Base-by-base conservation (phyloP, 2,113 vertebrate species). In the Prunella fulvescens region DNA sequence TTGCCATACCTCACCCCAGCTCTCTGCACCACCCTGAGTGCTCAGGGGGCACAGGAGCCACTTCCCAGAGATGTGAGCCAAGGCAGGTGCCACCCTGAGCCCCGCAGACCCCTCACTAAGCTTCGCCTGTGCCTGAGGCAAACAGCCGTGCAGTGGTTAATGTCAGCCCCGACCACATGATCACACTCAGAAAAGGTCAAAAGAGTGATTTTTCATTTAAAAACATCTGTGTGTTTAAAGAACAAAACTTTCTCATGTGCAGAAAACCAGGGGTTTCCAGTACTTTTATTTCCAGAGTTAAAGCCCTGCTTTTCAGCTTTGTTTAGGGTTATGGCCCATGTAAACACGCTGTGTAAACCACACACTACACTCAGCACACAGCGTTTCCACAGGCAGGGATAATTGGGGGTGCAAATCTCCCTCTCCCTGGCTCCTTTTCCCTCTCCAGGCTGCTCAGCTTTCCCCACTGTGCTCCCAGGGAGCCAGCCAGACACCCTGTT, bases 131-230 rank as follows among this genome's bases (percentile, higher is more conserved):
- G 17, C 67, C 74, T 40, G 70, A 20, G 81, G 88, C 69, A 78
- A 95, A 87, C 82, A 96, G 92, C 24, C 53, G 2, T 81, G 69
- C 87, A 94, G 91, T 80, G 72, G 96, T 95, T 97, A 97, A 97
- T 94, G 90, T 95, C 96, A 94, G 82, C 93, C 91, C 94, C 35
- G 76, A 94, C 86, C 96, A 97, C 97, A 96, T 69, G 64, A 88
- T 94, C 94, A 29, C 95, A 64, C 96, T 94, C 96, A 79, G 86
- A 72, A 98, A 97, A 98, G 97, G 96, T 97, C 98, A 98, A 86
- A 96, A 88, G 96, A 98, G 92, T 88, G 93, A 98, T 98, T 98
- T 98, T 97, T 97, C 97, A 96, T 96, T 97, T 97, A 95, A 97
- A 97, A 97, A 97, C 97, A 97, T 97, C 96, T 97, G 92, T 71